Base-by-base conservation (phyloP, 2,888 invertebrate genomes). In the Cremastinae sp. region DNA sequence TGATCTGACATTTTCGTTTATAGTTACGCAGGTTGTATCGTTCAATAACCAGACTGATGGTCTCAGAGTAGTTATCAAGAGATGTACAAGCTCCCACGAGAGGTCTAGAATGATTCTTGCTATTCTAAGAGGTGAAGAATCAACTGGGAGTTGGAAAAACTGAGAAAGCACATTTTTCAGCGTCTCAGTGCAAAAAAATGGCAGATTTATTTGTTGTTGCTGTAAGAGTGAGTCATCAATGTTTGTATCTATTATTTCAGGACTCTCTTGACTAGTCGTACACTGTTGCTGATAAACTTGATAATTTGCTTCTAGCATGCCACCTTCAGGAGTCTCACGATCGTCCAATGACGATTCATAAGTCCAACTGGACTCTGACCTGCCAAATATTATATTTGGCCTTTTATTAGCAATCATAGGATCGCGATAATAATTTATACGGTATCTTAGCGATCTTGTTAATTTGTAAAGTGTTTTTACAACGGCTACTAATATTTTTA, bases 41-140 rank as follows among this genome's bases (percentile, higher is more conserved):
- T 79, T 80, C 18, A 84, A 85, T 9, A 89, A 87, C 93, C 94
- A 94, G 76, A 93, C 91, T 41, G 87, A 85, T 16, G 91, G 91
- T 82, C 88, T 90, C 0, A 94, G 88, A 82, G 92, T 92, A 39
- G 91, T 89, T 18, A 90, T 85, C 61, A 94, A 84, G 65, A 94
- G 88, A 53, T 90, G 88, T 1, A 92, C 86, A 0, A 93, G 86
- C 78, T 91, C 88, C 12, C 83, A 82, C 0, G 80, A 74, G 28
- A 88, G 64, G 55, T 88, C 86, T 18, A 82, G 82, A 5, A 88
- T 74, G 7, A 83, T 81, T 69, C 84, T 87, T 0, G 83, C 78
- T 58, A 83, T 82, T 78, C 80, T 87, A 43, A 87, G 49, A 16
- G 85, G 86, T 62, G 81, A 81, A n/a, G 62, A 73, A n/a, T 83